phyloP scores from a whole-genome alignment of 1,140 invertebrate species.

The Bombus polaris region DNA sequence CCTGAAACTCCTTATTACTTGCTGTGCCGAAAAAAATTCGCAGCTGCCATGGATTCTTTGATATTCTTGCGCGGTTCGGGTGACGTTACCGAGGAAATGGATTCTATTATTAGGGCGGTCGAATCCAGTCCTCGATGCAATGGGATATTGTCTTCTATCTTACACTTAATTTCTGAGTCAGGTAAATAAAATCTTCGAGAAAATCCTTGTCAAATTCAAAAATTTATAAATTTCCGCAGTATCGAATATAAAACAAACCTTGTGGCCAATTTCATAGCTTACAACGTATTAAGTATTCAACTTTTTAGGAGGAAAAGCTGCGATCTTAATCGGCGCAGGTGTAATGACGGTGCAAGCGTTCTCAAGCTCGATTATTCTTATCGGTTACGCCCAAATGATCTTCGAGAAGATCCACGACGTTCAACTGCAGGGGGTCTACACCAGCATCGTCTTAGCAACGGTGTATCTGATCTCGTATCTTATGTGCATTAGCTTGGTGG shows the following conservation, averaged over 20 bases:
- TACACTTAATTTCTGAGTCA: not conserved
- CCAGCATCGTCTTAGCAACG: not conserved
- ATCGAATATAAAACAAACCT: no score
- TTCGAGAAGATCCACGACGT: constrained; percentile 24
- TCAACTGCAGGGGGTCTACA: not conserved
- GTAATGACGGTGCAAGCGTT: constrained; percentile 14
- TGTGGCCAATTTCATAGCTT: no score
- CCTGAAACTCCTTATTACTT: constrained; percentile 48
- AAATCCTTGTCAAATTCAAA: not conserved
- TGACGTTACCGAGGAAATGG: not conserved
- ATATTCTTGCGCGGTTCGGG: not conserved
- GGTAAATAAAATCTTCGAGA: not conserved
- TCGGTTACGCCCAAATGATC: constrained; percentile 21
- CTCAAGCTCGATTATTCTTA: constrained; percentile 24
- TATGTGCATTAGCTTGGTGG: constrained; percentile 7
- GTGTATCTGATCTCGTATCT: constrained; percentile 6
- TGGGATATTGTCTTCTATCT: not conserved
- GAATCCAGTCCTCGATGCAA: not conserved
- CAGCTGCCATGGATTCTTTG: constrained; percentile 16
- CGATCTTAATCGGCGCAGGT: not conserved
- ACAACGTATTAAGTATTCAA: not conserved
- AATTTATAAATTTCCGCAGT: not conserved
- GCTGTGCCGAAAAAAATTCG: constrained; percentile 13
- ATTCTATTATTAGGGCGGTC: constrained; percentile 9
- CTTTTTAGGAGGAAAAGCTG: constrained; percentile 5